phyloP scores from a whole-genome alignment of 2,113 vertebrate genomes.

The Chionis minor region DNA sequence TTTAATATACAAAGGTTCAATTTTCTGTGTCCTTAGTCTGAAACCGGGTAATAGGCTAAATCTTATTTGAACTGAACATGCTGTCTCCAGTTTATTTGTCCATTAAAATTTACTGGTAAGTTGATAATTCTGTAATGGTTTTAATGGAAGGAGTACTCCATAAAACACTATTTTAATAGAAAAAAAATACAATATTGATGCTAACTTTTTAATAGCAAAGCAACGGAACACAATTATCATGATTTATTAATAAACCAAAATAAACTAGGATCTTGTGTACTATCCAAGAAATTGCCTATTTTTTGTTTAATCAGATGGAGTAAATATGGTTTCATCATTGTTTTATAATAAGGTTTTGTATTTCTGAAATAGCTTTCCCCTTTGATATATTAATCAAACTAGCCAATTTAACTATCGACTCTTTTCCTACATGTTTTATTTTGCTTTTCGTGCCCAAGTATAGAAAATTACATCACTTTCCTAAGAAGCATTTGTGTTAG shows the following conservation, averaged over 20 bases:
- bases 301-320: constrained; percentile 23
- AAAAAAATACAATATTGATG: constrained; percentile 36
- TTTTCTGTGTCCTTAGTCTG: constrained; percentile 5
- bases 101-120: constrained; percentile 48
- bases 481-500: background rate
- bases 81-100: constrained; percentile 56
- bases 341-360: constrained; percentile 28
- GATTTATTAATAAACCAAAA: constrained; percentile 35
- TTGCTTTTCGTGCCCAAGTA: background rate
- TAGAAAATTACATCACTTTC: background rate
- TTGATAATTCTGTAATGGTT: constrained; percentile 42
- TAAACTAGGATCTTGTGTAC: background rate
- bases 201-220: background rate
- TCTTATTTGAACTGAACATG: constrained; percentile 44
- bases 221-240: constrained; percentile 7
- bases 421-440: background rate
- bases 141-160: background rate
- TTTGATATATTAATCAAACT: background rate
- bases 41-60: constrained; percentile 16
- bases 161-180: constrained; percentile 45
- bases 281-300: background rate
- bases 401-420: background rate
- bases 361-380: constrained; percentile 22
- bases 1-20: background rate
- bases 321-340: constrained; percentile 14